Base-by-base conservation (phyloP, 2,888 invertebrate species). In the Spilosoma lubricipeda region DNA sequence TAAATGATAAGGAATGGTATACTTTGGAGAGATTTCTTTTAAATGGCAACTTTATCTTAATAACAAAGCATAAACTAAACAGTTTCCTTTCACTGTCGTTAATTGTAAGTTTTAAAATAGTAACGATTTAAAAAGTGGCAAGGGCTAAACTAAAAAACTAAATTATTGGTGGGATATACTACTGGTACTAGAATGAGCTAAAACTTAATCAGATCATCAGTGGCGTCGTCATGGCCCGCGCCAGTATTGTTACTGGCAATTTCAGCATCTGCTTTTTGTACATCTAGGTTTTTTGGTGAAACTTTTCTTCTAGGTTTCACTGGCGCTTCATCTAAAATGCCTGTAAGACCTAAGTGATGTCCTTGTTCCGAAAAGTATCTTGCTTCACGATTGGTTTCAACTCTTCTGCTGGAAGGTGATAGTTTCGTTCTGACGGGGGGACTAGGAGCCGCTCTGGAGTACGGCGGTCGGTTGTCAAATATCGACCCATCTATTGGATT, bases 201-300 rank as follows among this genome's bases (percentile, higher is more conserved):
- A 92, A 95, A 95, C 82, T 93, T 89, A 78, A 96, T 96, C 82
- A 96, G 93, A 90, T 96, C 95, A 80, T 94, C 93, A 85, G 80
- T 88, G 74, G 87, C 82, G 70, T 87, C 86, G 65, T 81, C 80
- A 76, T 83, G 82, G 59, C 79, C 84, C 75, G 77, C 80, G 78
- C 76, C 86, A 70, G 80, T 82, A 77, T 77, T 81, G 66, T 67
- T 79, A 56, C 70, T 79, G 77, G 75, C 79, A 74, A 78, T 79
- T 73, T 83, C 85, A 75, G 82, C 77, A 59, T 84, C 86, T 42
- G 81, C 84, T 76, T 81, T 86, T 75, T 82, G 82, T 71, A 82
- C 72, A 71, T 88, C 89, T 56, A 85, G 59, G 78, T 86, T 86
- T 88, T 90, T 95, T 33, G 95, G 93, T 27, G 93, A 94, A 65